Percentiles rank a stretch among this genome's conserved stretches.
Evolutionary conservation across 2,797 vertebrate species (phyloP).

Genomic region (Crenuchus spilurus): DNA sequence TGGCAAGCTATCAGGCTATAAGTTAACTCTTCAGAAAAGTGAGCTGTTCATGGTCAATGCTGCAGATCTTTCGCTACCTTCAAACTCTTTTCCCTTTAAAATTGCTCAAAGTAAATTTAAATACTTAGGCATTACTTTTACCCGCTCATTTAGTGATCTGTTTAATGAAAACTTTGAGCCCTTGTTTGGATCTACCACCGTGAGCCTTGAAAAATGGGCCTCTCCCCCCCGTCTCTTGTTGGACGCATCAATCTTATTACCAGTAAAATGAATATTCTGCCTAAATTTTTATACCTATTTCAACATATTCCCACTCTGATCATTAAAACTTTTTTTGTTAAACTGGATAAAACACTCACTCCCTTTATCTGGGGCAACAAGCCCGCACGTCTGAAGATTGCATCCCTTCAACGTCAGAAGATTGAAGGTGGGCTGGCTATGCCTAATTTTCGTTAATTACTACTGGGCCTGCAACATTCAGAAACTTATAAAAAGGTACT

Average conservation of each 20-base stretch:
- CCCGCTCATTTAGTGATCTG: not conserved
- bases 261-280: constrained; percentile 30
- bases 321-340: constrained; percentile 26
- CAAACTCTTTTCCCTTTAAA: not conserved
- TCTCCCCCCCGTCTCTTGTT: not conserved
- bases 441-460: no score
- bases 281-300: constrained; percentile 24
- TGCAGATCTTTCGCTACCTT: no score
- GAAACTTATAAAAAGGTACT: no score
- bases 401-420: not conserved
- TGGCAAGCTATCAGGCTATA: no score
- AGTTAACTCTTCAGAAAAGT: constrained; percentile 7
- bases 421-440: no score
- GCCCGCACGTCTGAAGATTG: not conserved
- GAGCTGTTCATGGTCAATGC: not conserved
- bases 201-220: not conserved
- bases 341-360: not conserved
- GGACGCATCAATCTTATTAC: constrained; percentile 4
- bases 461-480: no score
- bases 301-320: no score
- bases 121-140: no score
- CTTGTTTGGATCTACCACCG: not conserved
- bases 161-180: not conserved
- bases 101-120: no score
- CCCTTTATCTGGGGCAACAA: no score